Base-by-base conservation (phyloP, 2,113 vertebrate species). In the Beaufortia kweichowensis region DNA sequence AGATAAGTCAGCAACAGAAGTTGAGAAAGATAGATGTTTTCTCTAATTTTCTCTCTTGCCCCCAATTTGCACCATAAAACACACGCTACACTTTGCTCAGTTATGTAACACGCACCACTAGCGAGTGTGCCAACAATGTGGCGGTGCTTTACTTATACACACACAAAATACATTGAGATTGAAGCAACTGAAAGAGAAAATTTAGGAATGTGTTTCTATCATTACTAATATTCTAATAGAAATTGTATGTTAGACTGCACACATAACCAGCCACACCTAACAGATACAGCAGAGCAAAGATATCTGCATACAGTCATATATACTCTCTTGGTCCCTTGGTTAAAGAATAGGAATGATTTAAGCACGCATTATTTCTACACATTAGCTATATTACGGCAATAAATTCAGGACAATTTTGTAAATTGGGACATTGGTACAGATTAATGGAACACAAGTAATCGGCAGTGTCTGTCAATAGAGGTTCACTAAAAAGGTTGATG, bases 31-130 rank as follows among this genome's bases (percentile, higher is more conserved):
- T 28, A 23, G 26, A 7, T 19, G 21, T 53, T 33, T 70, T 48
- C 31, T 26, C 8, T 41, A 26, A 31, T 69, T 55, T 55, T 41
- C 15, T 2, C 23, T 12, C 21, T 71, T 15, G 39, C 50, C 55
- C 31, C 33, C 21, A 29, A 14, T 46, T 48, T 23, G 24, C 43
- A 53, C 66, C n/a, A 14, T 41, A 26, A 41, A 26, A 41, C 21
- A 71, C 31, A 59, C 33, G 66, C 19, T 33, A 55, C 66, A 71
- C 21, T 57, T 19, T 71, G 14, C 33, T 59, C 8, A 17, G 14
- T 59, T 71, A 71, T 71, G 66, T 46, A 59, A 39, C 21, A 77
- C 53, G 24, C 35, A 65, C 62, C 63, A 24, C 62, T 68, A 67
- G 28, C 24, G 60, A 67, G 41, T 23, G 59, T 56, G 15, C 46